Conservation (phyloP, 1,140 invertebrate species). For the Drosophila willistoni region DNA sequence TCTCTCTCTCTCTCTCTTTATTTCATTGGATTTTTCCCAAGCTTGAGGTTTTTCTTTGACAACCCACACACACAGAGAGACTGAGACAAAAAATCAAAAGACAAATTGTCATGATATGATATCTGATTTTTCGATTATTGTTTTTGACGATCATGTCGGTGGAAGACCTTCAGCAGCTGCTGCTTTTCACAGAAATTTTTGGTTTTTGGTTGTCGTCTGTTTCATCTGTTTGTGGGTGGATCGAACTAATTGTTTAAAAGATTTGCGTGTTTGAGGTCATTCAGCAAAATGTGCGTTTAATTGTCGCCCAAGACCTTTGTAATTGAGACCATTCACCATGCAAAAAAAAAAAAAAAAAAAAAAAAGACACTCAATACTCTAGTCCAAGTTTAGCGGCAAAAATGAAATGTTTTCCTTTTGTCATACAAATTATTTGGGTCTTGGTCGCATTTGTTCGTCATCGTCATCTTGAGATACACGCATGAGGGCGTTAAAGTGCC, state of each 20-base stretch:
- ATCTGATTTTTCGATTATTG: constrained; percentile 16
- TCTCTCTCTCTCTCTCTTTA: too few relatives aligned
- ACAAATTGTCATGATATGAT: constrained; percentile 15
- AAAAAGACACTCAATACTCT: constrained; percentile 58
- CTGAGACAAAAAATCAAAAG: constrained; percentile 9
- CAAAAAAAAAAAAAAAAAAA: not conserved
- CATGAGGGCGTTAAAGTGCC: constrained; percentile 59
- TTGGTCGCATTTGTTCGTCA: constrained; percentile 53
- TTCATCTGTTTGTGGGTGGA: constrained; percentile 31
- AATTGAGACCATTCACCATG: constrained; percentile 55
- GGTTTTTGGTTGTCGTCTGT: not conserved
- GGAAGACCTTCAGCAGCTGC: constrained; percentile 32
- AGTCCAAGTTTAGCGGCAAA: constrained; percentile 45
- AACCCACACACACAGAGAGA: not conserved
- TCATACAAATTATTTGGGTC: constrained; percentile 65
- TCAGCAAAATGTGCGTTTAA: constrained; percentile 27
- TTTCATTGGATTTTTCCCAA: constrained; percentile 5
- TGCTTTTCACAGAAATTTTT: constrained; percentile 38
- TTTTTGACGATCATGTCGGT: constrained; percentile 11
- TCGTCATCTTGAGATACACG: constrained; percentile 42
- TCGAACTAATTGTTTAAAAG: constrained; percentile 26
- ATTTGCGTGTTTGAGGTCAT: constrained; percentile 49
- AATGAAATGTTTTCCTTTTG: constrained; percentile 68
- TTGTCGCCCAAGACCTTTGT: constrained; percentile 63
- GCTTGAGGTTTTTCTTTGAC: constrained; percentile 12